Conservation (phyloP, 2,888 invertebrate genomes). For the Caenorhabditis sinica region DNA sequence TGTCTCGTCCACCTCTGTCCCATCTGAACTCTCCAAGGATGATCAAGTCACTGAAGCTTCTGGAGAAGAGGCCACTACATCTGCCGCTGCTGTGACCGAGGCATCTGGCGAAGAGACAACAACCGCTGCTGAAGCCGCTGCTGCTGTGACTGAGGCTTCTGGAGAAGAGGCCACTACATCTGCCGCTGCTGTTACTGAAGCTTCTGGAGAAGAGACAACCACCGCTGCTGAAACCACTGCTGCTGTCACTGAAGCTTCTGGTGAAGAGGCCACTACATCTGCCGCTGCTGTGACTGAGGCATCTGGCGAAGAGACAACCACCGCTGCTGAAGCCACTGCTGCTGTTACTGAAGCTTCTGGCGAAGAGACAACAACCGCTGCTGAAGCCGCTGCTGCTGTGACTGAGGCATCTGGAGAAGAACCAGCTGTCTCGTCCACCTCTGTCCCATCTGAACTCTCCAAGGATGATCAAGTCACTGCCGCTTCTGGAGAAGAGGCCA, state of each 20-base stretch:
- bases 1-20: constrained; percentile 1
- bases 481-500: constrained; percentile 33
- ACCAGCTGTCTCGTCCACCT: constrained; percentile 2
- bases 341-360: constrained; percentile 40
- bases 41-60: constrained; percentile 33
- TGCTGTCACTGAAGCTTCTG: constrained; percentile 20
- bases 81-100: constrained; percentile 8
- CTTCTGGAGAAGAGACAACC: constrained; percentile 38
- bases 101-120: constrained; percentile 19
- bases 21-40: too few relatives aligned
- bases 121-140: neutral
- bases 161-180: constrained; percentile 36
- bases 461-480: constrained; percentile 25
- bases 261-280: constrained; percentile 36
- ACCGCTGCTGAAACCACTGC: neutral
- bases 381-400: neutral
- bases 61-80: constrained; percentile 40
- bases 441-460: neutral
- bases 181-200: neutral
- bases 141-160: constrained; percentile 1
- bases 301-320: constrained; percentile 45
- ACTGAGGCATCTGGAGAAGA: constrained; percentile 44
- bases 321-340: constrained; percentile 1
- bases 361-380: constrained; percentile 31
- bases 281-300: constrained; percentile 24